Conservation (phyloP, 2,888 invertebrate genomes). For the Thecocarcelia acutangulata region DNA sequence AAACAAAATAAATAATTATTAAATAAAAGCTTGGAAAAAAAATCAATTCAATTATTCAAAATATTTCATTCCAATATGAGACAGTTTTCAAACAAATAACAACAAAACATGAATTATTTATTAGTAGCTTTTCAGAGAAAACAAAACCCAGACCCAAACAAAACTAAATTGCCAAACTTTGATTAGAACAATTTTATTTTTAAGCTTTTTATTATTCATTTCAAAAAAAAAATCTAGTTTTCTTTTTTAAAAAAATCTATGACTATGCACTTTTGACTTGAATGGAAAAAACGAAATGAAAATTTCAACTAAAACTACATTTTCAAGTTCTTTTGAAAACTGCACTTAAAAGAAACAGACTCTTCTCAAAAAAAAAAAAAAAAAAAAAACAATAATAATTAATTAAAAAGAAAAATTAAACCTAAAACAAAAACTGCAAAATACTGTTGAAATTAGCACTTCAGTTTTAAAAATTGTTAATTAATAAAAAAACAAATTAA, state of each 20-base stretch:
- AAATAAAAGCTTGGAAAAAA: conserved; percentile 57
- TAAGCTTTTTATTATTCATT: conserved; percentile 41
- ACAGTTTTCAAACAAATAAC: conserved; percentile 54
- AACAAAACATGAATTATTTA: conserved; percentile 51
- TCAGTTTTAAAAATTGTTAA: conserved; percentile 56
- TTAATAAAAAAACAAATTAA: conserved; percentile 39
- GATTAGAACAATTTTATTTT: conserved; percentile 47
- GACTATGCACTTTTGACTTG: conserved; percentile 56
- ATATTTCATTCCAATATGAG: conserved; percentile 59
- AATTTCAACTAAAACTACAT: conserved; percentile 13
- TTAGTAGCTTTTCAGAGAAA: conserved; percentile 50
- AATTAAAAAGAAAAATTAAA: neutral
- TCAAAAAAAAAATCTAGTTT: conserved; percentile 22
- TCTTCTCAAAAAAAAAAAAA: conserved; percentile 18
- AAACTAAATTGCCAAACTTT: conserved; percentile 54
- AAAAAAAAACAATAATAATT: conserved; percentile 10
- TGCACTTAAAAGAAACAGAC: conserved; percentile 39
- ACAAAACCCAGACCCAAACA: conserved; percentile 1
- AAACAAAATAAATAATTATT: conserved; percentile 35
- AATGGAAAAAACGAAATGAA: conserved; percentile 23
- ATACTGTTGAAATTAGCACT: conserved; percentile 61
- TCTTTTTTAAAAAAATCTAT: conserved; percentile 43
- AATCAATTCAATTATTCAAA: conserved; percentile 42
- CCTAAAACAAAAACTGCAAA: conserved; percentile 40
- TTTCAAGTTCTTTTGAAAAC: conserved; percentile 38